Conservation (phyloP, 2,113 vertebrate species). For the Piprites chloris region DNA sequence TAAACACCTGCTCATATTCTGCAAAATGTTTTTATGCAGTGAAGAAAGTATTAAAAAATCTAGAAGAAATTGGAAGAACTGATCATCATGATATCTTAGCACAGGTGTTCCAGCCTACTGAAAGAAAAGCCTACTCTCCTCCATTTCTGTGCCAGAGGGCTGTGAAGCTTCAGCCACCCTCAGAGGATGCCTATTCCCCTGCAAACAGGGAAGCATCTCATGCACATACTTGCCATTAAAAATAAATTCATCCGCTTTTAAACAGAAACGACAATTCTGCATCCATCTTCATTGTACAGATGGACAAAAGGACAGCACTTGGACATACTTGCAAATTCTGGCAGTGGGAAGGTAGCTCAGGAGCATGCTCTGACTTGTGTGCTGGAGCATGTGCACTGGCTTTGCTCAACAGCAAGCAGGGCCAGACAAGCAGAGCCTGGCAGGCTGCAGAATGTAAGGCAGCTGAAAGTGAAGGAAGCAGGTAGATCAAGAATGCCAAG, state of each 20-base stretch:
- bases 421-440: rapidly evolving
- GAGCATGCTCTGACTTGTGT: background rate
- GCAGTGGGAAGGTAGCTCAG: background rate
- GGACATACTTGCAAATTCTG: background rate
- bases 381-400: background rate
- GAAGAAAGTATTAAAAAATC: background rate
- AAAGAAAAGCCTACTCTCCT: background rate
- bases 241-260: background rate
- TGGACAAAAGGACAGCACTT: background rate
- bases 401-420: background rate
- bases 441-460: background rate
- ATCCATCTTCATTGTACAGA: background rate
- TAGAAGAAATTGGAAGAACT: background rate
- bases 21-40: background rate
- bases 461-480: background rate
- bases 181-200: background rate
- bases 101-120: background rate
- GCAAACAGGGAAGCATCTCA: background rate
- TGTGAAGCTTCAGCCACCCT: background rate
- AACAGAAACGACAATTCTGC: background rate
- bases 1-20: background rate
- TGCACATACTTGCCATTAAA: background rate
- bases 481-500: background rate
- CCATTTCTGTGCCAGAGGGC: background rate
- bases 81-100: background rate